A percentile compares a stretch with the other conserved stretches of the same genome.
phyloP scores from a whole-genome alignment of 2,113 vertebrate species.

The Oryctolagus cuniculus region mOryCun1.1 NC_091433.1:11566501-11567000 shows the following conservation, averaged over 20 bases:
- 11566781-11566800: background rate
- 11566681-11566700: background rate
- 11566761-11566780: background rate
- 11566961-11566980: background rate
- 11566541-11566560: no score
- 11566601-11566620: no score
- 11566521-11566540: no score
- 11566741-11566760: no score
- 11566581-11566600: no score
- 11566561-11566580: no score
- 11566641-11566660: background rate
- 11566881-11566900: background rate
- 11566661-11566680: background rate
- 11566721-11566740: background rate
- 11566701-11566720: background rate
- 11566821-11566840: background rate
- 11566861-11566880: background rate
- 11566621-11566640: background rate
- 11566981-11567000: background rate
- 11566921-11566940: background rate
- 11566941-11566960: background rate
- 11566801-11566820: background rate
- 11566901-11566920: background rate
- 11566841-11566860: background rate
- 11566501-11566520: no score